These are phyloP conservation scores for Heterotilapia buettikoferi DNA, from an alignment of 2,113 vertebrate genomes.

Conservation along the genomic window DNA sequence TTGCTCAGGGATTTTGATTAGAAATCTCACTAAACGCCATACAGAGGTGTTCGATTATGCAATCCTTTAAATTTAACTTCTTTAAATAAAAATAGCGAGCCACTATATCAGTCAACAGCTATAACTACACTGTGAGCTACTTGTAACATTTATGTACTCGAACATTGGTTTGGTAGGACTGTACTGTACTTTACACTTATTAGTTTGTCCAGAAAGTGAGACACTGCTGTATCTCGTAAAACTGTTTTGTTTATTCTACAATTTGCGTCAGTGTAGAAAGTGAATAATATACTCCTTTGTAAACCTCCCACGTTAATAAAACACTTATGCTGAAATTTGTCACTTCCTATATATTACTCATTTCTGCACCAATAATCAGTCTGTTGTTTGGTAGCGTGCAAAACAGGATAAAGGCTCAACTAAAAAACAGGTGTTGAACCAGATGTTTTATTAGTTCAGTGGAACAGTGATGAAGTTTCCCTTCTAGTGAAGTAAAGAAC, in stretches of 20 bases:
- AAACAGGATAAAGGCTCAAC: neutral
- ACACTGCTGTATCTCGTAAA: neutral
- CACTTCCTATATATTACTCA: conserved; percentile 1
- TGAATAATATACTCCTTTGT: neutral
- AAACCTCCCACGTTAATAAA: neutral
- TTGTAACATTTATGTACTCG: neutral
- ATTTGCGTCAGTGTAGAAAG: neutral
- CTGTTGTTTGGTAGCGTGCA: neutral
- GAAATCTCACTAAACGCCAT: neutral
- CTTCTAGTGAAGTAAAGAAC: neutral
- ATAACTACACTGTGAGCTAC: neutral
- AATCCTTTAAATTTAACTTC: neutral
- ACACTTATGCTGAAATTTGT: neutral
- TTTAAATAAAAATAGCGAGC: neutral
- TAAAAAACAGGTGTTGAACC: neutral
- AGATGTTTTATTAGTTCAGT: neutral
- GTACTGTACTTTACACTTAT: neutral
- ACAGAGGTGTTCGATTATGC: neutral
- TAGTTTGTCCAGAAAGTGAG: neutral
- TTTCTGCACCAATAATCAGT: neutral
- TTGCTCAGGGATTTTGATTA: neutral
- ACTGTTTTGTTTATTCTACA: neutral
- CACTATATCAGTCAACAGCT: neutral
- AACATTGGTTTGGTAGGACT: neutral
- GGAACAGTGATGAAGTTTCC: neutral